These are phyloP conservation scores for Formicarius rufipectus DNA, from an alignment of 2,113 vertebrate genomes.

Conservation along the genomic window DNA sequence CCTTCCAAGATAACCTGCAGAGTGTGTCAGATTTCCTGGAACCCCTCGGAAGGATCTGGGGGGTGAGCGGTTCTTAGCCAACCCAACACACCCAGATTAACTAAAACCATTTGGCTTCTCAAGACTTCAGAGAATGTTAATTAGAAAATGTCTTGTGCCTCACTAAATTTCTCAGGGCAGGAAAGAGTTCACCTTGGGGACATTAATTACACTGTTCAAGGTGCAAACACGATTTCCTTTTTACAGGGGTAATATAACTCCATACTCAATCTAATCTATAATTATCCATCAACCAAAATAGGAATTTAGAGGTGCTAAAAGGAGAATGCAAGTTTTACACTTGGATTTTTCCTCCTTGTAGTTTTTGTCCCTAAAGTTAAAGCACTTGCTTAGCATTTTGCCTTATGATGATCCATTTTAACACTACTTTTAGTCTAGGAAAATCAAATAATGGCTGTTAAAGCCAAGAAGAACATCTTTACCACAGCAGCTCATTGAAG, in stretches of 20 bases:
- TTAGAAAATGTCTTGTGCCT: background rate
- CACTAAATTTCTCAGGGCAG: background rate
- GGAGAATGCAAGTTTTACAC: background rate
- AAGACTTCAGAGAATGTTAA: background rate
- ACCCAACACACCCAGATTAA: background rate
- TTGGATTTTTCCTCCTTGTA: background rate
- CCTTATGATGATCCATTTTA: background rate
- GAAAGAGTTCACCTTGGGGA: background rate
- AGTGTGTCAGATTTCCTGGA: background rate
- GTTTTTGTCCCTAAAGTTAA: background rate
- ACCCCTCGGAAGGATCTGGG: background rate
- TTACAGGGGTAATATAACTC: background rate
- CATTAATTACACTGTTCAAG: background rate
- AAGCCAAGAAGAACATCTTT: background rate
- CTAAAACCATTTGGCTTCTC: background rate
- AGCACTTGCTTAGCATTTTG: background rate
- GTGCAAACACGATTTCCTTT: background rate
- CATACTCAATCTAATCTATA: background rate
- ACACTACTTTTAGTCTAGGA: background rate
- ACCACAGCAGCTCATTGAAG: background rate
- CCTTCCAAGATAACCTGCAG: background rate
- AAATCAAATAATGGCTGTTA: background rate
- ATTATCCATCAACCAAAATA: background rate
- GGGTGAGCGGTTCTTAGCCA: background rate
- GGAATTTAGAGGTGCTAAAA: background rate